These are phyloP conservation scores for Fopius arisanus DNA, from an alignment of 1,140 invertebrate genomes.

Conservation along the genomic window DNA sequence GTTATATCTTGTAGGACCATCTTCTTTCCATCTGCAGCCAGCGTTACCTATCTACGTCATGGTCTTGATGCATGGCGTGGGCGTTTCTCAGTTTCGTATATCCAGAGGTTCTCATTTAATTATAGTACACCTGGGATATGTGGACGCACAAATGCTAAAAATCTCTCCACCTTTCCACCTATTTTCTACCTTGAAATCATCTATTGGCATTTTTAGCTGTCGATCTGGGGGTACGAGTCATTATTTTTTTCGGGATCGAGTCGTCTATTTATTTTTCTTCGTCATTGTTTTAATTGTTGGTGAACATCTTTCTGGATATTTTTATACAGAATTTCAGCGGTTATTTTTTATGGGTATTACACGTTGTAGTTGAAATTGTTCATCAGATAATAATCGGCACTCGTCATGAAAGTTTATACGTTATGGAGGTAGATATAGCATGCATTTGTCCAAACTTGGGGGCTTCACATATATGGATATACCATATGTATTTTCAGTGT, in stretches of 20 bases:
- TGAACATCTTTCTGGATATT: no score
- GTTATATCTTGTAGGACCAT: conserved; percentile 63
- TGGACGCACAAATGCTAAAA: conserved; percentile 8
- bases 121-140: conserved; percentile 35
- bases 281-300: no score
- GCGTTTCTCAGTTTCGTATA: conserved; percentile 56
- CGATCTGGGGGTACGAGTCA: no score
- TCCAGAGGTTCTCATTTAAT: conserved; percentile 60
- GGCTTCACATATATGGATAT: background rate
- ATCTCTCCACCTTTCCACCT: conserved; percentile 3
- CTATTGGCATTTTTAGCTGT: background rate
- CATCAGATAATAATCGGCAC: background rate
- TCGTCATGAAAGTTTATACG: background rate
- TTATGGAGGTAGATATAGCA: background rate
- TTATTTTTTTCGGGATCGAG: no score
- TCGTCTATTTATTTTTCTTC: no score
- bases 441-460: background rate
- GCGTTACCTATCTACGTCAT: conserved; percentile 61
- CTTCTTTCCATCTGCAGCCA: conserved; percentile 58
- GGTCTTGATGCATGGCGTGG: conserved; percentile 63
- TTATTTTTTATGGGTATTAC: background rate
- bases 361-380: background rate
- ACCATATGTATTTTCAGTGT: background rate
- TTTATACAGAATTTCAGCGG: no score
- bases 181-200: conserved; percentile 3